Evolutionary conservation across 2,797 vertebrate species (phyloP), one percentile per base, ranked within the genome.

Genomic region (Brachymystax lenok): DNA sequence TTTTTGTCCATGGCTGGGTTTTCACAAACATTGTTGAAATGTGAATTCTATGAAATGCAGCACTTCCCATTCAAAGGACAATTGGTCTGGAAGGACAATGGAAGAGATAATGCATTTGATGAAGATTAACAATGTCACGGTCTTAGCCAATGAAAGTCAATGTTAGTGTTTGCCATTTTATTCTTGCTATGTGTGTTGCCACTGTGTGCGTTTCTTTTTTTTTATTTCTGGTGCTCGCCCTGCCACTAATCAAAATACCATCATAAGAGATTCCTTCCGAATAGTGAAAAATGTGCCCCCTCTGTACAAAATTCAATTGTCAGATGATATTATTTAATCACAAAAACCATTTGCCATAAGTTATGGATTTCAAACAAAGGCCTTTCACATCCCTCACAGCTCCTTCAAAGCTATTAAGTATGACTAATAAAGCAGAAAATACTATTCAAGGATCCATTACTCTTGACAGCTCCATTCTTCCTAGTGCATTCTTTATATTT

Each of bases 341-440:
- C 66, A 84, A 77, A 70, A 84, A 81, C 27, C 27, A 71, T 84
- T 79, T 78, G 14, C 74, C 40, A 33, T 78, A 78, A 69, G 74
- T 78, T 80, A 81, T 71, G 72, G 76, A 79, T 77, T 78, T 74
- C 24, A 74, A 81, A 81, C 77, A 75, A 80, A 74, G 75, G 52
- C 1, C n/a, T 78, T 70, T 83, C 76, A 79, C 72, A 79, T 66
- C 59, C 56, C 73, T 83, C 81, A 72, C 52, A 30, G 77, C 73
- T 72, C 63, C 79, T 76, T 84, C 69, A 81, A 80, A 79, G 80
- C 83, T 83, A 83, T 89, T 84, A 79, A 79, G 71, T 84, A 73
- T 87, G 86, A 87, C 84, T 84, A 90, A 90, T 86, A 86, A 83
- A 84, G 80, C 84, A 79, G 78, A 87, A 87, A 80, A 87, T 80